phyloP scores from a whole-genome alignment of 2,113 vertebrate species.

The Phaethornis superciliosus region DNA sequence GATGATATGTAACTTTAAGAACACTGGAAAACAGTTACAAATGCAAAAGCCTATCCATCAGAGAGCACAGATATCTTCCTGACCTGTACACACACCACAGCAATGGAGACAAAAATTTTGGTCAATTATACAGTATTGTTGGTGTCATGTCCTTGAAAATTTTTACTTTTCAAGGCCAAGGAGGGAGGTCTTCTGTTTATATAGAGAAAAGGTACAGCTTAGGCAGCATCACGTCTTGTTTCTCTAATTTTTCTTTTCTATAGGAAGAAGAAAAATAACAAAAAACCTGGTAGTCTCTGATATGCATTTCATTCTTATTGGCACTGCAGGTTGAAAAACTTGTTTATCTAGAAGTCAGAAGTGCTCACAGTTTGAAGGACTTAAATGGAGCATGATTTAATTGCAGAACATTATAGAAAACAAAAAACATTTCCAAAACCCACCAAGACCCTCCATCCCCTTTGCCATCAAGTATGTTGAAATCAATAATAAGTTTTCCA shows the following conservation, averaged over 20 bases:
- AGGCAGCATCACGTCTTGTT: not conserved
- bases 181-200: not conserved
- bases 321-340: not conserved
- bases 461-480: not conserved
- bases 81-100: not conserved
- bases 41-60: not conserved
- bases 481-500: not conserved
- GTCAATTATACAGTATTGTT: not conserved
- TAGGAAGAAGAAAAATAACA: not conserved
- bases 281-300: not conserved
- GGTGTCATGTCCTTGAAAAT: not conserved
- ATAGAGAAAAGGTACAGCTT: not conserved
- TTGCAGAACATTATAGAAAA: not conserved
- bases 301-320: not conserved
- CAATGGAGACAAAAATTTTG: not conserved
- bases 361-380: not conserved
- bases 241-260: not conserved
- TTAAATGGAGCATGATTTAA: not conserved
- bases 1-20: not conserved
- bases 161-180: not conserved
- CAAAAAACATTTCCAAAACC: not conserved
- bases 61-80: not conserved
- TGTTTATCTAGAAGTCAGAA: not conserved
- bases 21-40: not conserved
- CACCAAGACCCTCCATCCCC: not conserved